phyloP scores from a whole-genome alignment of 2,797 vertebrate genomes.

The Lacerta viridis region DNA sequence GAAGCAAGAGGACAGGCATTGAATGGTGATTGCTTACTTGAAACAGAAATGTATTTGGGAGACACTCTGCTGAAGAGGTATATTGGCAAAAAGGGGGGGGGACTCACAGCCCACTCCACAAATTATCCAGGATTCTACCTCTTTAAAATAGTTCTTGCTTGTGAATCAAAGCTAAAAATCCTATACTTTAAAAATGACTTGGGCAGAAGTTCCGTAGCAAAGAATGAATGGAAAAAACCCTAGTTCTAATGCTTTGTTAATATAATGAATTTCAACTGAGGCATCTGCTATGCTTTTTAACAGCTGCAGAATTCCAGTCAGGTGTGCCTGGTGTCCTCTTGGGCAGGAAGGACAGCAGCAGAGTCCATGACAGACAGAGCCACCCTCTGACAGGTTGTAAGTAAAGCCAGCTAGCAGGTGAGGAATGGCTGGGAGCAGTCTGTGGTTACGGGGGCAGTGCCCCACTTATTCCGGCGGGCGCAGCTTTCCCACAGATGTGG shows the following conservation, averaged over 20 bases:
- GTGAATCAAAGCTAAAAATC: too few species aligned
- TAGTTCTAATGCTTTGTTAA: not conserved
- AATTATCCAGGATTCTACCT: too few species aligned
- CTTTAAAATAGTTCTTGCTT: too few species aligned
- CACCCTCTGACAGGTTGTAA: too few species aligned
- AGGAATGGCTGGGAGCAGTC: too few species aligned
- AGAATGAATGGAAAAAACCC: not conserved
- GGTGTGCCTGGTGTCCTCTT: too few species aligned
- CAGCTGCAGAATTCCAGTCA: not conserved
- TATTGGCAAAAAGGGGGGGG: not conserved
- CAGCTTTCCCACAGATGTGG: not conserved
- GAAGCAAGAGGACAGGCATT: not conserved
- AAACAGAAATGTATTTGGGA: not conserved
- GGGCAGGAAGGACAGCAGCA: too few species aligned
- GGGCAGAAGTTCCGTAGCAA: not conserved
- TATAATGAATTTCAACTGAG: not conserved
- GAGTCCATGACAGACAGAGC: too few species aligned
- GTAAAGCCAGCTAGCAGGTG: too few species aligned
- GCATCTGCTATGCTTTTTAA: not conserved
- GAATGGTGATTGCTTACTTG: not conserved
- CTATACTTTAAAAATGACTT: conserved; percentile 6
- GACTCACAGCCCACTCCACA: not conserved
- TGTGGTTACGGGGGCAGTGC: too few species aligned
- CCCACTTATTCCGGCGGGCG: not conserved
- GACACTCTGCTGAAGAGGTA: not conserved